Evolutionary conservation across 2,113 vertebrate species (phyloP).

Genomic region (Mohoua ochrocephala): DNA sequence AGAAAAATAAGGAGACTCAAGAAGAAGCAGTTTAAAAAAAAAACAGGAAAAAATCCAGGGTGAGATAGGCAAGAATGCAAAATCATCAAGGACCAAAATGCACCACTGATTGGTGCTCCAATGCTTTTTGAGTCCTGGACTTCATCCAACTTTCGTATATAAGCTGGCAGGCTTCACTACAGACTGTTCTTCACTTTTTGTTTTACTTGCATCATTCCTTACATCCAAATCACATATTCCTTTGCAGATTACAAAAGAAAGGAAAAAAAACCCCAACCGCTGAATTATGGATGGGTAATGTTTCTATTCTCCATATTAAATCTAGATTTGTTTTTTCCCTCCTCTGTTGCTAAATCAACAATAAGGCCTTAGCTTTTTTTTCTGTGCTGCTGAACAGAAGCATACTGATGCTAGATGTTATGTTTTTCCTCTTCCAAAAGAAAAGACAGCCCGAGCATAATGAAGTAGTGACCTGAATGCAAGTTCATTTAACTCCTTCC

Average conservation of each 20-base stretch:
- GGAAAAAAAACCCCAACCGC: neutral
- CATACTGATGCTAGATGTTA: neutral
- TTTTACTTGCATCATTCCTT: neutral
- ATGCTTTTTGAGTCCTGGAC: neutral
- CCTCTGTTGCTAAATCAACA: neutral
- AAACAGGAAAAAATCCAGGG: accelerated
- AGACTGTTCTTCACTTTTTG: neutral
- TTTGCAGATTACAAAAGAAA: neutral
- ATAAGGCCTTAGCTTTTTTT: neutral
- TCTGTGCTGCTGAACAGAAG: neutral
- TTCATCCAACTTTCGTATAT: neutral
- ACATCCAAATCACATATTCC: neutral
- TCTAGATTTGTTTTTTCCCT: neutral
- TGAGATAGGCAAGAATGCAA: neutral
- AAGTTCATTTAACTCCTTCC: neutral
- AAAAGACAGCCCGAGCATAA: neutral
- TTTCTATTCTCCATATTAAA: neutral
- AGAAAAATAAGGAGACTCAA: neutral
- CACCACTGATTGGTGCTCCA: neutral
- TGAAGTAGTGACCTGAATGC: neutral
- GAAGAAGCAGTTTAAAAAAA: neutral
- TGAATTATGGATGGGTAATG: neutral
- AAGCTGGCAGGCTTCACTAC: neutral
- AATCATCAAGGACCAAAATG: neutral
- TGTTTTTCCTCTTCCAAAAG: neutral